These are phyloP conservation scores for Papilio glaucus DNA, from an alignment of 1,140 invertebrate species.

Conservation along the genomic window DNA sequence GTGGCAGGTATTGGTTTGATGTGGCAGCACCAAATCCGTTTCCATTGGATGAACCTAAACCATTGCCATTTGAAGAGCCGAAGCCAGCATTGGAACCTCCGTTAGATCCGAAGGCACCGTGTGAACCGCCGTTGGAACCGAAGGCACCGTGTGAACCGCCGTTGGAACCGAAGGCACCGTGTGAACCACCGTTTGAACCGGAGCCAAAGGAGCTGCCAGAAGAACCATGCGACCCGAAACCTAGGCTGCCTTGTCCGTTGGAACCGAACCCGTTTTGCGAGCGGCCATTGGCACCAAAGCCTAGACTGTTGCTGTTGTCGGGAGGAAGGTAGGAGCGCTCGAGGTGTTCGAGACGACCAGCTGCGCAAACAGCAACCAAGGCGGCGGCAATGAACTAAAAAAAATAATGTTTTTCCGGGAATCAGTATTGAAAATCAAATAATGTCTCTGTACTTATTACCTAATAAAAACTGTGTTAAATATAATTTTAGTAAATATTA, in stretches of 20 bases:
- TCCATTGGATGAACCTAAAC: slow-evolving; percentile 40
- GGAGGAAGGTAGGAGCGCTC: slow-evolving; percentile 72
- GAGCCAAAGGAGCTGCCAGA: no score
- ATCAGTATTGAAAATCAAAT: no score
- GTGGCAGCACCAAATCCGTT: slow-evolving; percentile 55
- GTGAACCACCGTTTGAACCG: no score
- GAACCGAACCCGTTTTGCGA: slow-evolving; percentile 29
- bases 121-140: no score
- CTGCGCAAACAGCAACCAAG: slow-evolving; percentile 62
- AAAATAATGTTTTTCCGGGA: no score
- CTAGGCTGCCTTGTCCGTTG: no score
- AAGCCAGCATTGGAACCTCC: slow-evolving; percentile 34
- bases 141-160: no score
- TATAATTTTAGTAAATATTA: no score
- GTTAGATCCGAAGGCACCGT: no score
- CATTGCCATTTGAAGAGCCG: slow-evolving; percentile 37
- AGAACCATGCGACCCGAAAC: slow-evolving; percentile 1
- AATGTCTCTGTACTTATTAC: no score
- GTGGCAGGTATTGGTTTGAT: slow-evolving; percentile 72
- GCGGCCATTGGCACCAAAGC: slow-evolving; percentile 8
- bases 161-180: no score
- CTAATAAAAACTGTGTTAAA: no score
- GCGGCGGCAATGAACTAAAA: slow-evolving; percentile 67
- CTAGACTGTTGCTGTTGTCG: slow-evolving; percentile 40
- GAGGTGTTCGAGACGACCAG: slow-evolving; percentile 71